Evolutionary conservation across 1,140 invertebrate species (phyloP).

Genomic region (Nomia melanderi): DNA sequence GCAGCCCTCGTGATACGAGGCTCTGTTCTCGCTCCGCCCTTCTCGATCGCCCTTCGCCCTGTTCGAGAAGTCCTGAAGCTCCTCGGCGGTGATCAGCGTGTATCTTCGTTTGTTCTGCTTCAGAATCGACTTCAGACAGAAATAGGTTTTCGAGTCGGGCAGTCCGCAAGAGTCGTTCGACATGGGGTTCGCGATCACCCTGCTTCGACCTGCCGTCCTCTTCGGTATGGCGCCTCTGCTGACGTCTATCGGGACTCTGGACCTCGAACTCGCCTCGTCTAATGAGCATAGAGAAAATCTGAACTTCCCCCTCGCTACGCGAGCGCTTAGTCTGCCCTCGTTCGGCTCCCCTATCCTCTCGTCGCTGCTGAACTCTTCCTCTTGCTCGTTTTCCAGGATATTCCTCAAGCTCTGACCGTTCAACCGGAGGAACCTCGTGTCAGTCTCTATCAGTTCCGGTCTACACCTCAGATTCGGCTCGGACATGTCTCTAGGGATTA

Average conservation of each 20-base stretch:
- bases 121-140: slow-evolving; percentile 76
- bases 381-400: slow-evolving; percentile 74
- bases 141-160: slow-evolving; percentile 73
- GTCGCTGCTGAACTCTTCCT: slow-evolving; percentile 38
- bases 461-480: slow-evolving; percentile 72
- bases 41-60: slow-evolving; percentile 23
- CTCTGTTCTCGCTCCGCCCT: background rate
- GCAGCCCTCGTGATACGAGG: slow-evolving; percentile 30
- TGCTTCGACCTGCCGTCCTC: slow-evolving; percentile 28
- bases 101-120: slow-evolving; percentile 76
- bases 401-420: slow-evolving; percentile 75
- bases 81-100: slow-evolving; percentile 73
- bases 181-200: slow-evolving; percentile 71
- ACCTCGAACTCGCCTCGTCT: slow-evolving; percentile 27
- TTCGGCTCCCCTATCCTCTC: background rate
- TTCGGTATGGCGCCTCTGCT: slow-evolving; percentile 71
- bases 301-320: background rate
- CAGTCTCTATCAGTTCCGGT: slow-evolving; percentile 56
- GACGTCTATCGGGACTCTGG: background rate
- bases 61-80: slow-evolving; percentile 69
- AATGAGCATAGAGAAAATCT: slow-evolving; percentile 28
- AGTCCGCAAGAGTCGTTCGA: slow-evolving; percentile 61
- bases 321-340: background rate
- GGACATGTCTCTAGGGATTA: slow-evolving; percentile 69
- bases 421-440: slow-evolving; percentile 48